Conservation (phyloP, 2,113 vertebrate genomes). For the Psettodes erumei region DNA sequence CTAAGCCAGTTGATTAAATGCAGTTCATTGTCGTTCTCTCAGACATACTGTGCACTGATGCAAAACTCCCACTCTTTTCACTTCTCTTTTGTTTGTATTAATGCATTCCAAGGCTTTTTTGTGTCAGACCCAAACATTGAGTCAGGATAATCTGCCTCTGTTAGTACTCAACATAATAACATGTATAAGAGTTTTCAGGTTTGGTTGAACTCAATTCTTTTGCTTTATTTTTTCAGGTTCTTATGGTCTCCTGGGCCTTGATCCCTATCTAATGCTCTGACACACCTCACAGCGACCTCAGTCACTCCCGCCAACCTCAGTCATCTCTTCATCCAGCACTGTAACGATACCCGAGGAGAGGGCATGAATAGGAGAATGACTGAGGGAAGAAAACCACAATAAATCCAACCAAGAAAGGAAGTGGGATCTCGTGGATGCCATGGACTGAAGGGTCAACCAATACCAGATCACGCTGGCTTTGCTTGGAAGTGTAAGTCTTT, state of each 20-base stretch:
- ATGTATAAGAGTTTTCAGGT: neutral
- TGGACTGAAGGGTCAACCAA: conserved; percentile 70
- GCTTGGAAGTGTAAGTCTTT: conserved; percentile 71
- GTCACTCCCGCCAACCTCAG: neutral
- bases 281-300: neutral
- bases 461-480: conserved; percentile 55
- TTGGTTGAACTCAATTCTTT: neutral
- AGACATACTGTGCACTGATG: conserved; percentile 27
- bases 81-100: conserved; percentile 24
- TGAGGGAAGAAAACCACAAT: conserved; percentile 29
- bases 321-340: conserved; percentile 17
- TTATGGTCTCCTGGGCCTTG: conserved; percentile 1
- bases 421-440: conserved; percentile 45
- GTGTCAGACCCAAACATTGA: conserved; percentile 12
- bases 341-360: conserved; percentile 14
- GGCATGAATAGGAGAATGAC: conserved; percentile 56
- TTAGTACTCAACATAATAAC: neutral
- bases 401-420: conserved; percentile 23
- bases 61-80: conserved; percentile 29
- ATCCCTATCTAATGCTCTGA: conserved; percentile 30
- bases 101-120: conserved; percentile 2
- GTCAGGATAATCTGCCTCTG: conserved; percentile 1
- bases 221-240: conserved; percentile 43
- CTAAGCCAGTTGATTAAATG: conserved; percentile 22
- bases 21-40: conserved; percentile 24